Evolutionary conservation across 1,140 invertebrate species (phyloP), one percentile per base, ranked within the genome.

Genomic region (Neotoxoptera formosana): DNA sequence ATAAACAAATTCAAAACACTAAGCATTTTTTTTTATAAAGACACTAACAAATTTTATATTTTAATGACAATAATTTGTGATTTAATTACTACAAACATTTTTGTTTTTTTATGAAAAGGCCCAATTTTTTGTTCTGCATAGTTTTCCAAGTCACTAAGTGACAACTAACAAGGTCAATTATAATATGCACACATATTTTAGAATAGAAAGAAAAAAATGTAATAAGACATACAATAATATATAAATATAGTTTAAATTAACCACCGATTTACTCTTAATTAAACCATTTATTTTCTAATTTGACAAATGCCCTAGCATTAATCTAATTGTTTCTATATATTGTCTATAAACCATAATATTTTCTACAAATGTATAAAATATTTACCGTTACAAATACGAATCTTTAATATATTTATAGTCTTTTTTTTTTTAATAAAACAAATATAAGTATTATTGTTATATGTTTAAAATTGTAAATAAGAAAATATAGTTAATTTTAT

Each of bases 351-450:
- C n/a, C 20, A 88, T 88, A 48, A 87, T 87, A 88, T 88, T 88
- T 34, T 88, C 48, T 51, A 88, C 51, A 53, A 51, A 51, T 53
- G 0, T 23, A 21, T 53, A 88, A 53, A 51, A n/a, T 34, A 88
- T 88, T 88, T 21, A 88, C 8, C 0, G 2, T 51, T 34, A 88
- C 14, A 53, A 88, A 25, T 8, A 88, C 36, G 87, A 88, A 88
- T 53, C 0, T 51, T 88, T 23, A 23, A n/a, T 51, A 88, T 88
- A 48, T 14, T 76, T 34, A 20, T 87, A n/a, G 23, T 30, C 53
- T 56, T 36, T 56, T 89, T 36, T 56, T 89, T 90, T 90, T 56
- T n/a, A 89, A 56, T 45, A 41, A 41, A 36, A 90, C 87, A 90
- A 90, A 90, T 48, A 90, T 41, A 36, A 56, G 36, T 11, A 90